Conservation (phyloP, 2,113 vertebrate species). For the Bubalus kerabau region DNA sequence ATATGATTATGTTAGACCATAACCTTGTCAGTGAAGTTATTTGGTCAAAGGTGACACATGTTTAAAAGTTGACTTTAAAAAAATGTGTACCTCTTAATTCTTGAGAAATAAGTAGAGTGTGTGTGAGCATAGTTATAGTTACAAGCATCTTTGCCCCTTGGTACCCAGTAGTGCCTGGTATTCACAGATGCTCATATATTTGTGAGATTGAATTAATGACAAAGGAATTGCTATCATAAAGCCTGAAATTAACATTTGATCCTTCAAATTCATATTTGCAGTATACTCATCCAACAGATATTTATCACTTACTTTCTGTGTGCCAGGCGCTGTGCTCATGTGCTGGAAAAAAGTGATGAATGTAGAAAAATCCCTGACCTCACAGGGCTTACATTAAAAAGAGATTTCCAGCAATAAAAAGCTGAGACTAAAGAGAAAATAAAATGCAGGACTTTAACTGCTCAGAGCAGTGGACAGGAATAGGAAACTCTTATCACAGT, state of each 20-base stretch:
- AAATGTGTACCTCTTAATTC: neutral
- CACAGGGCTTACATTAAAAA: no score
- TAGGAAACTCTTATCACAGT: no score
- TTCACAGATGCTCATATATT: no score
- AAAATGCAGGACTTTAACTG: no score
- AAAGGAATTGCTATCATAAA: neutral
- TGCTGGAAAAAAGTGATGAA: no score
- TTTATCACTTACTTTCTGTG: neutral
- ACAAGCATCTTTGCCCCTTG: no score
- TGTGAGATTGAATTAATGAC: neutral
- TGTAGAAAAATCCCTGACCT: no score
- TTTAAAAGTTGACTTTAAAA: neutral
- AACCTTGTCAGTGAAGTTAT: neutral
- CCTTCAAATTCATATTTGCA: neutral
- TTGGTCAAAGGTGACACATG: neutral
- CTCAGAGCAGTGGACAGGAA: no score
- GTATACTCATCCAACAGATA: neutral
- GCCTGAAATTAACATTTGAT: neutral
- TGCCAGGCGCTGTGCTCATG: no score
- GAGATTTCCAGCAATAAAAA: no score
- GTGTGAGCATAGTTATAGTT: accelerated
- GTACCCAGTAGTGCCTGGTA: neutral
- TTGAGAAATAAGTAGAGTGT: neutral
- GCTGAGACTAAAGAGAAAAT: no score
- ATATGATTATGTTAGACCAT: neutral